These are phyloP conservation scores for Blastomussa wellsi DNA, from an alignment of 92 coral and sea anemone genomes.

Conservation along the genomic window DNA sequence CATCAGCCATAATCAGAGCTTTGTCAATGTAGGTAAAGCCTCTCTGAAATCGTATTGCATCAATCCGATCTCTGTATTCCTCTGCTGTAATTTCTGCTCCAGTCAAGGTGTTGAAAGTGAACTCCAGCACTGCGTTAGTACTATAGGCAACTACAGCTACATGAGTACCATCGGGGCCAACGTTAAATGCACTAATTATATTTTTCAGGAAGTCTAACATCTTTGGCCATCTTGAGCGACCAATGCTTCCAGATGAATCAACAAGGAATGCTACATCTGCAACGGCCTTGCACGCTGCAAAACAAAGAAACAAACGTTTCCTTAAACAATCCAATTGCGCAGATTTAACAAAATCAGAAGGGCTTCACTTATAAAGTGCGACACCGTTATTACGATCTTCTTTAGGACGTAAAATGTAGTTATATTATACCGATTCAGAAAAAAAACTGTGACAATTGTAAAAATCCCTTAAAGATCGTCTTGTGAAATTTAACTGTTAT, in stretches of 20 bases:
- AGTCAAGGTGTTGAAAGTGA: conserved; percentile 46
- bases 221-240: conserved; percentile 49
- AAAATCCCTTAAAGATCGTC: no score
- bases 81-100: conserved; percentile 35
- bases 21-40: conserved; percentile 74
- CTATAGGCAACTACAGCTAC: conserved; percentile 71
- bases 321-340: background rate
- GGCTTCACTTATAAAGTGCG: no score
- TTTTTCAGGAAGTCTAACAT: conserved; percentile 54
- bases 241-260: conserved; percentile 82
- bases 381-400: no score
- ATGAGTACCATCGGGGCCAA: conserved; percentile 69
- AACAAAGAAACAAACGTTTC: background rate
- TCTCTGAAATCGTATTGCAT: conserved; percentile 49
- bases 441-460: no score
- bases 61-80: conserved; percentile 42
- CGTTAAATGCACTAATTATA: conserved; percentile 45
- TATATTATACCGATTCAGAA: no score
- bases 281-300: conserved; percentile 42
- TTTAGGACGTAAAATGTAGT: no score
- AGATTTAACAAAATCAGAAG: background rate
- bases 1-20: conserved; percentile 55
- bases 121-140: conserved; percentile 46
- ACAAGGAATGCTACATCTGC: conserved; percentile 71
- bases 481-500: no score